These are phyloP conservation scores for Barypeithes pellucidus DNA, from an alignment of 2,888 invertebrate species.

Conservation along the genomic window DNA sequence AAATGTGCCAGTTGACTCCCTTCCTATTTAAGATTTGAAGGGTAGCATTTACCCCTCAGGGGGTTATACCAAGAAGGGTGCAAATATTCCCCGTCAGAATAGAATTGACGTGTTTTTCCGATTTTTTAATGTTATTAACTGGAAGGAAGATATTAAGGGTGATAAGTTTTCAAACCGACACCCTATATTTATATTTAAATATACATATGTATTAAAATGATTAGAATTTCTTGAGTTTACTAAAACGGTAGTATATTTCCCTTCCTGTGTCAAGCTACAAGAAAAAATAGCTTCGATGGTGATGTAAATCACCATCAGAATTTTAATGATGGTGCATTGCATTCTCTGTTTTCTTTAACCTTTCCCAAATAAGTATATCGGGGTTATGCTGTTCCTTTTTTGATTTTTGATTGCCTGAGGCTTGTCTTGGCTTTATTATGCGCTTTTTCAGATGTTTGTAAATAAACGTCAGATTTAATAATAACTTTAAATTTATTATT, in stretches of 20 bases:
- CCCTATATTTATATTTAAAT: neutral
- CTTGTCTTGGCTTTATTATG: slow-evolving; percentile 22
- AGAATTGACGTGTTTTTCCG: too few relatives aligned
- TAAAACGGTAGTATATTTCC: slow-evolving; percentile 34
- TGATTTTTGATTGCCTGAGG: slow-evolving; percentile 46
- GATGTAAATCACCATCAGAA: slow-evolving; percentile 50
- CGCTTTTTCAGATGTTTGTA: neutral
- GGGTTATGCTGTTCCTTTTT: slow-evolving; percentile 48
- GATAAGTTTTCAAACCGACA: too few relatives aligned
- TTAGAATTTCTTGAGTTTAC: slow-evolving; percentile 17
- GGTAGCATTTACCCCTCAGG: too few relatives aligned
- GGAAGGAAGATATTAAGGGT: too few relatives aligned
- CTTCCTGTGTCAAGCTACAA: slow-evolving; percentile 45
- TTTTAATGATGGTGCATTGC: slow-evolving; percentile 51
- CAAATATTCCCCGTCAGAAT: too few relatives aligned
- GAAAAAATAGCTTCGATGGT: slow-evolving; percentile 40
- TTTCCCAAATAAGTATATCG: slow-evolving; percentile 54
- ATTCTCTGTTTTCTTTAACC: slow-evolving; percentile 49
- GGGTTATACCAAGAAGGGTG: too few relatives aligned
- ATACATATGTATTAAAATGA: neutral
- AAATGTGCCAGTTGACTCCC: too few relatives aligned
- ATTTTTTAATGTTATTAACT: too few relatives aligned
- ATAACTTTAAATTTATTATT: too few relatives aligned
- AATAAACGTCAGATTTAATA: neutral
- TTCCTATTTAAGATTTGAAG: too few relatives aligned